These are phyloP conservation scores for Lontra canadensis DNA, from an alignment of 2,113 vertebrate genomes.

Conservation along the genomic window DNA sequence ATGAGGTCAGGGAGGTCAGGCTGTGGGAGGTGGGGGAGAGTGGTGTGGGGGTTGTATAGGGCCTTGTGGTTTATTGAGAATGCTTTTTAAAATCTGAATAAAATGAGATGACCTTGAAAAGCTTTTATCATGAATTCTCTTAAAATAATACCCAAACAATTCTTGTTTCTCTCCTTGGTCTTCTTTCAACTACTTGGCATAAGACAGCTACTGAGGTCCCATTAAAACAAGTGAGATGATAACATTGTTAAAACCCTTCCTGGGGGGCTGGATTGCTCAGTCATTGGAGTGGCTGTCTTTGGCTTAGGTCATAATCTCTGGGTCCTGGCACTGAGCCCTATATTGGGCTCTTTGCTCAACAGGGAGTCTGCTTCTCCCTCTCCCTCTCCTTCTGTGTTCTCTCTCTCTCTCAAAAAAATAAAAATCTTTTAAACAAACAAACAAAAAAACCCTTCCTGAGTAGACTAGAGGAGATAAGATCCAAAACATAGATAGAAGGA, in stretches of 20 bases:
- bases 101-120: background rate
- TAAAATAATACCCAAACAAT: background rate
- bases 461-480: background rate
- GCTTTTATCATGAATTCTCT: background rate
- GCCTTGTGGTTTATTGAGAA: background rate
- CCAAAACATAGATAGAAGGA: background rate
- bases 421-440: too few species aligned
- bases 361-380: background rate
- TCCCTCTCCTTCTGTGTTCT: background rate
- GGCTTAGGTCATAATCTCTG: background rate
- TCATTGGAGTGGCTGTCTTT: background rate
- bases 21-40: background rate
- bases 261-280: background rate
- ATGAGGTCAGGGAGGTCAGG: background rate
- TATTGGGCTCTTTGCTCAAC: background rate
- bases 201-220: background rate
- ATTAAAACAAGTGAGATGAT: background rate
- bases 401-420: background rate
- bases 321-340: background rate
- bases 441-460: background rate
- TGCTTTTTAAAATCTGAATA: background rate
- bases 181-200: background rate
- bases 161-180: background rate
- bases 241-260: background rate
- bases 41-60: background rate